These are phyloP conservation scores for Cliona cf. orientalis DNA, from an alignment of 37 sponge, comb jelly and placozoan genomes.

Conservation along the genomic window DNA sequence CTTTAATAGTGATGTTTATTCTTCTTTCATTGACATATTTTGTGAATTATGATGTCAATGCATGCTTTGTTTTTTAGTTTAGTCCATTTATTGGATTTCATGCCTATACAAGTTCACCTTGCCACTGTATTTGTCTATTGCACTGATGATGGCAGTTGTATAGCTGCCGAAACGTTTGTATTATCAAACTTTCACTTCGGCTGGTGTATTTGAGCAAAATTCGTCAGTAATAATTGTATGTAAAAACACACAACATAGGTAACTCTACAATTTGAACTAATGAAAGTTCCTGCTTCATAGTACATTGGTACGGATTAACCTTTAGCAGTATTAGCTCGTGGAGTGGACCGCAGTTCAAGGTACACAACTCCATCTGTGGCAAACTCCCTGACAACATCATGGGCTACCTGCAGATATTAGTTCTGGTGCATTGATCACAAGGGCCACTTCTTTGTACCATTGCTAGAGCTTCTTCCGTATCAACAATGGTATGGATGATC, in stretches of 20 bases:
- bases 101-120: too few species aligned
- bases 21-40: not conserved
- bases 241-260: not conserved
- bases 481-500: constrained; percentile 70
- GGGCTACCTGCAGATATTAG: constrained; percentile 42
- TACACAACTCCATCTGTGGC: constrained; percentile 83
- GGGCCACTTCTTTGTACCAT: constrained; percentile 53
- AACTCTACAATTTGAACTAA: not conserved
- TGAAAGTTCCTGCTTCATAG: not conserved
- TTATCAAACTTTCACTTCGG: too few species aligned
- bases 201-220: not conserved
- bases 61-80: too few species aligned
- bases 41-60: not conserved
- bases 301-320: constrained; percentile 21
- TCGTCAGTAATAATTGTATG: not conserved
- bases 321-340: constrained; percentile 52
- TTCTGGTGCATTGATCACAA: too few species aligned
- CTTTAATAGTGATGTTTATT: not conserved
- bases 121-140: too few species aligned
- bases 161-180: not conserved
- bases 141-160: not conserved
- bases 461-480: constrained; percentile 67
- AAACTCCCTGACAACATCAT: constrained; percentile 84
- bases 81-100: too few species aligned
- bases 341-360: constrained; percentile 87